phyloP scores from a whole-genome alignment of 2,888 invertebrate species.

The Caenorhabditis imperialis region DNA sequence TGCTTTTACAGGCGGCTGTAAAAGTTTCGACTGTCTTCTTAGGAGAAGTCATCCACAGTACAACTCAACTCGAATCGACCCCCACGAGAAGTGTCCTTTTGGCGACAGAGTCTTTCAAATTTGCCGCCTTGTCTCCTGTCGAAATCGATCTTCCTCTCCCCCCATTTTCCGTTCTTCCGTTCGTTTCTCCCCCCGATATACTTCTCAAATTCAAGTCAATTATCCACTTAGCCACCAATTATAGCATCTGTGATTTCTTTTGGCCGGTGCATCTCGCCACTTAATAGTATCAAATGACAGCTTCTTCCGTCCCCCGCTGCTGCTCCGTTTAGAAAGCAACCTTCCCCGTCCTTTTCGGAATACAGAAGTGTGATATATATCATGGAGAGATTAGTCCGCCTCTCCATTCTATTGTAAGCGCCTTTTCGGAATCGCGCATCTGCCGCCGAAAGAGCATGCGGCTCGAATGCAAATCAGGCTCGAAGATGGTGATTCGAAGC shows the following conservation, averaged over 20 bases:
- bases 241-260: constrained; percentile 52
- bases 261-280: neutral
- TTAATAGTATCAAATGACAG: constrained; percentile 49
- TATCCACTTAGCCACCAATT: constrained; percentile 54
- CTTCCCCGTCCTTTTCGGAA: constrained; percentile 22
- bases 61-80: neutral
- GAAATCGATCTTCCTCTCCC: constrained; percentile 38
- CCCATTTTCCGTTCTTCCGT: constrained; percentile 7
- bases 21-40: constrained; percentile 5
- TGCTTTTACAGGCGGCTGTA: constrained; percentile 13
- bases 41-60: too few species aligned
- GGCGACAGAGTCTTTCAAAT: neutral
- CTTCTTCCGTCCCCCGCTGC: neutral
- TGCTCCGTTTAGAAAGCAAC: constrained; percentile 9
- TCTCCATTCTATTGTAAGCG: constrained; percentile 8
- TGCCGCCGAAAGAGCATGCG: constrained; percentile 40
- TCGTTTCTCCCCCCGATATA: constrained; percentile 9
- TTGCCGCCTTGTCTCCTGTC: neutral
- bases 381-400: constrained; percentile 39
- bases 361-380: constrained; percentile 5
- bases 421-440: constrained; percentile 44
- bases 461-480: constrained; percentile 47
- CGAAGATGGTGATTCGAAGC: constrained; percentile 35
- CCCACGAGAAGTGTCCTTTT: constrained; percentile 3
- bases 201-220: constrained; percentile 53